phyloP scores from a whole-genome alignment of 2,113 vertebrate species.

The Myodes glareolus region DNA sequence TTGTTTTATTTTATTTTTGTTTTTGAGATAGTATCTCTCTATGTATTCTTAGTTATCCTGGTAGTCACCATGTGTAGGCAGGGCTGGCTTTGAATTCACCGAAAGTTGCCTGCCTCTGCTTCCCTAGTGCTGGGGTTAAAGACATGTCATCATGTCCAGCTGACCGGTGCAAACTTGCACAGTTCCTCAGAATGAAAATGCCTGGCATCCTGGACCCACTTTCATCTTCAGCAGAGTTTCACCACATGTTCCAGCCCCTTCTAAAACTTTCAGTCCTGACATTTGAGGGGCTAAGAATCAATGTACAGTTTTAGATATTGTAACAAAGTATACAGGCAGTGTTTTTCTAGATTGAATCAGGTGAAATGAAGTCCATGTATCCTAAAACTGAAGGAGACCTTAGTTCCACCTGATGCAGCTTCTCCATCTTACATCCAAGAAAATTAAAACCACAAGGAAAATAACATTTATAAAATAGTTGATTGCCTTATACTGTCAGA shows the following conservation, averaged over 20 bases:
- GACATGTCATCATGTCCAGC: background rate
- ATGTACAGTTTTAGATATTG: slow-evolving; percentile 14
- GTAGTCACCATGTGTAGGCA: background rate
- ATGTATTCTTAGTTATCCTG: background rate
- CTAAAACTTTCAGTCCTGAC: background rate
- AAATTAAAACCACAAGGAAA: slow-evolving; percentile 33
- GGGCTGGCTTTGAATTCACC: background rate
- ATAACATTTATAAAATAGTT: background rate
- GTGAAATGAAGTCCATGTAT: background rate
- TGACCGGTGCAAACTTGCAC: background rate
- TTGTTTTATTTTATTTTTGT: background rate
- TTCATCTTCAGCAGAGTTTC: background rate
- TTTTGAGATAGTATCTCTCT: background rate
- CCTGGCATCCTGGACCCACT: background rate
- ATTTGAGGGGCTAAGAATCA: background rate
- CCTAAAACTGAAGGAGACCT: background rate
- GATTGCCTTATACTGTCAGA: background rate
- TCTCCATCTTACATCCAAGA: background rate
- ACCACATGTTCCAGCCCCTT: background rate
- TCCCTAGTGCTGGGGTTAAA: background rate
- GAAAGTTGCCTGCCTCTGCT: background rate
- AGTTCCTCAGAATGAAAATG: background rate
- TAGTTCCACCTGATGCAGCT: background rate
- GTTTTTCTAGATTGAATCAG: background rate
- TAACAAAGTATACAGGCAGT: background rate